Conservation (phyloP, 2,113 vertebrate species). For the Tyrannus savana region DNA sequence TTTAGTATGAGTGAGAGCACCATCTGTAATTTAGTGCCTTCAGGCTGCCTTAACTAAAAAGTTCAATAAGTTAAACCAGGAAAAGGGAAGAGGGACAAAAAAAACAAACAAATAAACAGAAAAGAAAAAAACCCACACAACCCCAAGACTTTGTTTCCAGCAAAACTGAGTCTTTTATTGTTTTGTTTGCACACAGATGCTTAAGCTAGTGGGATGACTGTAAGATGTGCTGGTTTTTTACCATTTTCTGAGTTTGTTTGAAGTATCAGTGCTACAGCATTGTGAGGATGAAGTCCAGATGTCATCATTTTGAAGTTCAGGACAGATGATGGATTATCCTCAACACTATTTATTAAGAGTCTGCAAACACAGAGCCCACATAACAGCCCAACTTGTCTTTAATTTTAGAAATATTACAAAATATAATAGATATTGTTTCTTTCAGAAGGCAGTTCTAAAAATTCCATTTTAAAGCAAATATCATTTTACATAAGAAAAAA, state of each 20-base stretch:
- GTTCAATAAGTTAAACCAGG: constrained; percentile 53
- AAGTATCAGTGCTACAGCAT: background rate
- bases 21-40: constrained; percentile 58
- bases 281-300: constrained; percentile 46
- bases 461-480: background rate
- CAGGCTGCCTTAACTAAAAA: constrained; percentile 25
- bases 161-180: background rate
- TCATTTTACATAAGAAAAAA: background rate
- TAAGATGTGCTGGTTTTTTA: background rate
- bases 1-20: constrained; percentile 39
- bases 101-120: background rate
- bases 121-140: background rate
- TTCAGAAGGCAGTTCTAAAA: background rate
- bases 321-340: background rate
- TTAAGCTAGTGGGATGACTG: background rate
- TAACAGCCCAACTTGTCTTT: background rate
- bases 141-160: background rate
- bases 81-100: background rate
- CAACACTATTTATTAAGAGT: constrained; percentile 7
- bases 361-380: background rate
- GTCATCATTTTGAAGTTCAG: background rate
- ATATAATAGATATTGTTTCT: background rate
- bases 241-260: constrained; percentile 26
- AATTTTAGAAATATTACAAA: background rate
- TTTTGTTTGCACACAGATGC: constrained; percentile 24